phyloP scores from a whole-genome alignment of 2,888 invertebrate species.

The Polyploca ridens region DNA sequence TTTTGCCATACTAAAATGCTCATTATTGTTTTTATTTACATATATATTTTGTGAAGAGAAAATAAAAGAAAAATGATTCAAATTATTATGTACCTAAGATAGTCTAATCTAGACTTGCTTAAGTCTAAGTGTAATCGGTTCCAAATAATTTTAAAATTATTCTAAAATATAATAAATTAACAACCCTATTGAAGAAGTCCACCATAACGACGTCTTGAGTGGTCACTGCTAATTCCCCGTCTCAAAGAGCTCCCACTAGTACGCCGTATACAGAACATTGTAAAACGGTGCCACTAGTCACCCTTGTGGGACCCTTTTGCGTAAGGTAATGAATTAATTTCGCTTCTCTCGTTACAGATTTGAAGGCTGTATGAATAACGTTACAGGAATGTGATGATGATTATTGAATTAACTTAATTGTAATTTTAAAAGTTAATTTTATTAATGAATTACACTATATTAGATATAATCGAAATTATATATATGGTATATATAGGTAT shows the following conservation, averaged over 20 bases:
- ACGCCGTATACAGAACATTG: not conserved
- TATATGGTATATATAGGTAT: too few relatives aligned
- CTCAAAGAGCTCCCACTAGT: slow-evolving; percentile 48
- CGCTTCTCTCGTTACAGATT: slow-evolving; percentile 9
- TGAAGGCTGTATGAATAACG: not conserved
- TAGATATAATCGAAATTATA: too few relatives aligned
- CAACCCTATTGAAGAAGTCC: slow-evolving; percentile 65
- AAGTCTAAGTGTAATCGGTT: too few relatives aligned
- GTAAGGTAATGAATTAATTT: slow-evolving; percentile 10
- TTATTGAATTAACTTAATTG: too few relatives aligned
- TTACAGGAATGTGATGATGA: not conserved
- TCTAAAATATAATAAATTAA: slow-evolving; percentile 17
- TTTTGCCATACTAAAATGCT: too few relatives aligned
- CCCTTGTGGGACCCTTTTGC: not conserved
- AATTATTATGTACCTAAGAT: too few relatives aligned
- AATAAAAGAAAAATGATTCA: too few relatives aligned
- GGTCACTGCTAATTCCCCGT: slow-evolving; percentile 65
- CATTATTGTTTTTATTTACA: too few relatives aligned
- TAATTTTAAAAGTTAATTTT: too few relatives aligned
- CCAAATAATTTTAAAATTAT: not conserved
- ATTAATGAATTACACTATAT: too few relatives aligned
- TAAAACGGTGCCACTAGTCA: not conserved
- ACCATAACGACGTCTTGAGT: slow-evolving; percentile 67
- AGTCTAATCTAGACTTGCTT: too few relatives aligned
- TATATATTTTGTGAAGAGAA: too few relatives aligned